Evolutionary conservation across 2,797 vertebrate genomes (phyloP), one percentile per base, ranked within the genome.

Genomic region (Neopelma chrysocephalum): DNA sequence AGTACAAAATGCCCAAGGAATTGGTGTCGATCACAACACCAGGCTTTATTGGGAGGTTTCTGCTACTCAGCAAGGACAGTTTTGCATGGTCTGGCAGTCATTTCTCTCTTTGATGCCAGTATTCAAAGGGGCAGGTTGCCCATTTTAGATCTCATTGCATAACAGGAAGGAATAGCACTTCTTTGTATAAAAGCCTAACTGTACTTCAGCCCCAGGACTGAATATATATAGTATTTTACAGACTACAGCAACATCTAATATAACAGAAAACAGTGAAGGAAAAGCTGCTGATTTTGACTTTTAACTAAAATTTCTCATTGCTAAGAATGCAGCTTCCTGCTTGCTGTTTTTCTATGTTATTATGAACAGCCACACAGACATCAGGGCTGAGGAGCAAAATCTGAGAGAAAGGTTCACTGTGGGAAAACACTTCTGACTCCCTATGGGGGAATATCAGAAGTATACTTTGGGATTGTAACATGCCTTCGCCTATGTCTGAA

Each of bases 241-340:
- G 40, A 57, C 69, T 43, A 50, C n/a, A 69, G 38, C 25, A 57
- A 53, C 9, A 56, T 26, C 43, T 75, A 71, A 38, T 0, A 0
- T 43, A 66, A 81, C 34, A 34, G 10, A 73, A 82, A 62, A 2
- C 43, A 79, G 25, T 15, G 17, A 10, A 89, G 38, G 18, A 14
- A 82, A 69, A 92, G 36, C 36, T 89, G 50, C 36, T 47, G n/a
- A 73, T 66, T 82, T 73, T 21, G 7, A 95, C 32, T 89, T 90
- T 34, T 48, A 68, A 57, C 15, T 66, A 40, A 50, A 54, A 90
- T 61, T 65, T 82, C 13, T 86, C n/a, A 29, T 34, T 75, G 66
- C 13, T 57, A 79, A 70, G 64, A 90, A 88, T 29, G 38, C 19
- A 71, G 45, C 6, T 73, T 51, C 58, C 1, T 56, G 9, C 15